phyloP scores from a whole-genome alignment of 2,113 vertebrate genomes.

The Nycticorax nycticorax region DNA sequence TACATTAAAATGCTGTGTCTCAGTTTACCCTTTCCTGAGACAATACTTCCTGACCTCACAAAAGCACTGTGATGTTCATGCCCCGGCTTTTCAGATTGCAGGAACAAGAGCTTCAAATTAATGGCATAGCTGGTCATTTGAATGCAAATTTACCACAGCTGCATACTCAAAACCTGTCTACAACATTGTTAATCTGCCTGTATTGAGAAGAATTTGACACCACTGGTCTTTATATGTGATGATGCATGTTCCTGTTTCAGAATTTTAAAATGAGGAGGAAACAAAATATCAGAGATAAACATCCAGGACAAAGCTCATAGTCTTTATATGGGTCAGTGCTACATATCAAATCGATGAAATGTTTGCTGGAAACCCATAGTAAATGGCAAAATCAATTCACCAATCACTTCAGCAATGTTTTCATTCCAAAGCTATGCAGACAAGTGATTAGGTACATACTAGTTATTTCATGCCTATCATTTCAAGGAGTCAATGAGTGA shows the following conservation, averaged over 20 bases:
- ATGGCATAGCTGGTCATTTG: conserved; percentile 20
- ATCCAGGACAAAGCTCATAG: conserved; percentile 55
- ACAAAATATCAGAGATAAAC: conserved; percentile 26
- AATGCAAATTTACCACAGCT: conserved; percentile 36
- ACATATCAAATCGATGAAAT: conserved; percentile 71
- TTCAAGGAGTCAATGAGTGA: conserved; percentile 24
- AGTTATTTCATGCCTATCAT: conserved; percentile 64
- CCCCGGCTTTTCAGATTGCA: conserved; percentile 14
- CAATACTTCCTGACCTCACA: neutral
- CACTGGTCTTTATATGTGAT: conserved; percentile 23
- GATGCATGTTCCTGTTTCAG: neutral
- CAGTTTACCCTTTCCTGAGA: neutral
- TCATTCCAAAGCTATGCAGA: conserved; percentile 58
- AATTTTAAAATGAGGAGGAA: neutral
- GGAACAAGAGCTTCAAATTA: conserved; percentile 17
- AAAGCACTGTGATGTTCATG: neutral
- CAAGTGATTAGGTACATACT: conserved; percentile 61
- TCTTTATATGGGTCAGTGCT: conserved; percentile 64
- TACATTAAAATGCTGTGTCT: neutral
- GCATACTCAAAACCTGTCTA: conserved; percentile 15
- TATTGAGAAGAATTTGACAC: conserved; percentile 19
- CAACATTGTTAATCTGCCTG: neutral
- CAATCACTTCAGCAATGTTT: conserved; percentile 66
- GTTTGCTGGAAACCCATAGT: conserved; percentile 69
- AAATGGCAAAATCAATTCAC: conserved; percentile 77